A percentile compares a stretch with the other conserved stretches of the same genome.
phyloP scores from a whole-genome alignment of 2,888 invertebrate genomes.

The Polyploca ridens region DNA sequence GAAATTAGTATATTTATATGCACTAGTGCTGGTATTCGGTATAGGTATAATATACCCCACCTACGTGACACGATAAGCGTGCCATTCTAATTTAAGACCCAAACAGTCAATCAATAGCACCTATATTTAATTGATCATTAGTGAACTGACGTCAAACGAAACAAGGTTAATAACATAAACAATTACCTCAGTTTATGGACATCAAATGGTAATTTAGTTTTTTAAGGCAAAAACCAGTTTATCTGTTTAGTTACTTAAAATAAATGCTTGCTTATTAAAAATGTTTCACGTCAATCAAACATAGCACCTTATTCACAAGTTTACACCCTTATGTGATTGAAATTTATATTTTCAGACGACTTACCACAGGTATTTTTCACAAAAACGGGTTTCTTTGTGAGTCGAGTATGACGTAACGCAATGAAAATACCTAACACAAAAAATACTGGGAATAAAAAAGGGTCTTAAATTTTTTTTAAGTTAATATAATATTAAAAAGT shows the following conservation, averaged over 20 bases:
- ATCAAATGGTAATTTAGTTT: conserved; percentile 22
- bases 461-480: no score
- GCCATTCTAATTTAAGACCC: background rate
- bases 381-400: no score
- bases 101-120: background rate
- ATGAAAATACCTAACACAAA: no score
- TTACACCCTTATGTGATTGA: background rate
- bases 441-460: no score
- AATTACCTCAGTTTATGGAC: conserved; percentile 20
- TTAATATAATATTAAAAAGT: no score
- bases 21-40: no score
- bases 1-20: no score
- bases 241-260: background rate
- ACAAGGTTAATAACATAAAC: conserved; percentile 23
- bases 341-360: no score
- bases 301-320: background rate
- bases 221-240: conserved; percentile 8
- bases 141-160: conserved; percentile 36
- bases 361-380: no score
- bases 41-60: no score
- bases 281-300: background rate
- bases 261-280: background rate
- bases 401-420: no score
- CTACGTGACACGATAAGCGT: background rate
- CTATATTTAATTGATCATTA: conserved; percentile 6